Conservation (phyloP, 2,888 invertebrate genomes). For the Acronicta psi region DNA sequence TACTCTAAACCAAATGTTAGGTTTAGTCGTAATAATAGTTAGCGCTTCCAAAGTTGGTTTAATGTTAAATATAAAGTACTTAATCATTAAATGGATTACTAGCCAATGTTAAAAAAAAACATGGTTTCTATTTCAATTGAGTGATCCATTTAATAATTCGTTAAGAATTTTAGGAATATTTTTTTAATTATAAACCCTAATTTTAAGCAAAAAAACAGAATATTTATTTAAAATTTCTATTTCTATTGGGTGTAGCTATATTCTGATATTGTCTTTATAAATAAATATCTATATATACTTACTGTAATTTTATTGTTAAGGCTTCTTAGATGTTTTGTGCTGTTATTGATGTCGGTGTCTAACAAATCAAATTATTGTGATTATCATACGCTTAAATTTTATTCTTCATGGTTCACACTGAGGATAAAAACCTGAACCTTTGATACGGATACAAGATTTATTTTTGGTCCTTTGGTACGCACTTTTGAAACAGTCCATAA, state of each 20-base stretch:
- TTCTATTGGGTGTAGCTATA: slow-evolving; percentile 67
- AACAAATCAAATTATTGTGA: slow-evolving; percentile 71
- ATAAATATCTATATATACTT: slow-evolving; percentile 65
- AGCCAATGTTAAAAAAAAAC: slow-evolving; percentile 10
- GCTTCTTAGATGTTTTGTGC: slow-evolving; percentile 68
- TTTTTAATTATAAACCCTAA: slow-evolving; percentile 45
- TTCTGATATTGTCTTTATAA: slow-evolving; percentile 72
- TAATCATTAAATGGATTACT: slow-evolving; percentile 32
- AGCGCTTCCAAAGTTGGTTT: slow-evolving; percentile 64
- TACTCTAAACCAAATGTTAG: slow-evolving; percentile 26
- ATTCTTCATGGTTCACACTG: slow-evolving; percentile 36
- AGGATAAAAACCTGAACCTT: slow-evolving; percentile 7
- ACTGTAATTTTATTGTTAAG: slow-evolving; percentile 61
- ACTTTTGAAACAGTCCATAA: neutral
- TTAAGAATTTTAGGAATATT: slow-evolving; percentile 47
- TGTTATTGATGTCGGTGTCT: slow-evolving; percentile 66
- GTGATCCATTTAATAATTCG: slow-evolving; percentile 36
- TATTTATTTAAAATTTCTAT: slow-evolving; percentile 65
- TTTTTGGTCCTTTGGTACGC: slow-evolving; percentile 1
- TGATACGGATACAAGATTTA: neutral
- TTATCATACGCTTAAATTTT: slow-evolving; percentile 72
- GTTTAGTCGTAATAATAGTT: slow-evolving; percentile 46
- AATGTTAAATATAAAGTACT: slow-evolving; percentile 51
- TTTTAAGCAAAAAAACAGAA: slow-evolving; percentile 48
- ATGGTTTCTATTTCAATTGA: slow-evolving; percentile 30